Evolutionary conservation across 2,888 invertebrate genomes (phyloP).

Genomic region (Drosophila phalerata): DNA sequence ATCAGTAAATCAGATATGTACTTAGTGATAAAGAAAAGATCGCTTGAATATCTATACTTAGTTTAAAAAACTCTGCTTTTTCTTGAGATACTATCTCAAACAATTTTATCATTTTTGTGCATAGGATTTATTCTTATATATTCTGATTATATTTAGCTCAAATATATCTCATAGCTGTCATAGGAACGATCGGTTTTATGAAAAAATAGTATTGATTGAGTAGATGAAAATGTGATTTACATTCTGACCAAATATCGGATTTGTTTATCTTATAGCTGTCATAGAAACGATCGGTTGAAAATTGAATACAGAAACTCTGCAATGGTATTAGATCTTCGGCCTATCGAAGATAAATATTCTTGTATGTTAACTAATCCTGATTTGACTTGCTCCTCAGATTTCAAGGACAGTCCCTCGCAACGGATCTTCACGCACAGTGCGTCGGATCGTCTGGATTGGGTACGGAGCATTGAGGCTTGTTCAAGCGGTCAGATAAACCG

Average conservation of each 20-base stretch:
- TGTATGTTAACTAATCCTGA: background rate
- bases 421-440: slow-evolving; percentile 93
- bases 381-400: slow-evolving; percentile 87
- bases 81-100: too few species aligned
- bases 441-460: slow-evolving; percentile 93
- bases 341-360: background rate
- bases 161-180: background rate
- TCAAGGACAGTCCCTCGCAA: slow-evolving; percentile 93
- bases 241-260: too few species aligned
- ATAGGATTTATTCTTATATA: too few species aligned
- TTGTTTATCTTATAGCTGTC: too few species aligned
- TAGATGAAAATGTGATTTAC: too few species aligned
- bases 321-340: background rate
- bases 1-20: too few species aligned
- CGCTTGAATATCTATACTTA: too few species aligned
- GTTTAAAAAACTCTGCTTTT: too few species aligned
- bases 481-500: slow-evolving; percentile 93
- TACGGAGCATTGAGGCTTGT: slow-evolving; percentile 93
- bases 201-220: too few species aligned
- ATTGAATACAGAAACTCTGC: background rate
- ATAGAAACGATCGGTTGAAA: background rate
- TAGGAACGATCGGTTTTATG: background rate
- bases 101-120: too few species aligned
- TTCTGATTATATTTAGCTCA: too few species aligned
- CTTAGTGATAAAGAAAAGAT: too few species aligned